Evolutionary conservation across 2,888 invertebrate genomes (phyloP).

Genomic region (Euproctis similis): DNA sequence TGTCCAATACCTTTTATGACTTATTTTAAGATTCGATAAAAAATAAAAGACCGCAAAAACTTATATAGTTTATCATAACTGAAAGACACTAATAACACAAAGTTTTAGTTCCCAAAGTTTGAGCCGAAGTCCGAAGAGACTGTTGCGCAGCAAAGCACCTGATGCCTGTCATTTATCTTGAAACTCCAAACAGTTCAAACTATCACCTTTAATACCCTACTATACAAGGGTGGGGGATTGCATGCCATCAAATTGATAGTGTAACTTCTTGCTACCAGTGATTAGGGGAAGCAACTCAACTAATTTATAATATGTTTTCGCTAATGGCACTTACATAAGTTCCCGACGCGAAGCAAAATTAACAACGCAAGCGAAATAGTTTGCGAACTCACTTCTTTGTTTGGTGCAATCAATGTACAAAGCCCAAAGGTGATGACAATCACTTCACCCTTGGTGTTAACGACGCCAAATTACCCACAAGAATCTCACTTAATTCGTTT

Average conservation of each 20-base stretch:
- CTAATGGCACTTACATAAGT: constrained; percentile 63
- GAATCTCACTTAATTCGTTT: constrained; percentile 1
- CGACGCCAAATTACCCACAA: constrained; percentile 1
- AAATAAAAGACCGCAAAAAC: constrained; percentile 7
- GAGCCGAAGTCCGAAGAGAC: no score
- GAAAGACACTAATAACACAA: neutral
- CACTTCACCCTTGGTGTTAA: constrained; percentile 3
- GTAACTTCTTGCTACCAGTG: constrained; percentile 49
- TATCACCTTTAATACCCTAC: constrained; percentile 17
- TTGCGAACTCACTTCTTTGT: constrained; percentile 48
- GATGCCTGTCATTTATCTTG: constrained; percentile 17
- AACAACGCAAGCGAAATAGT: constrained; percentile 52
- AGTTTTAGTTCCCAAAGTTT: constrained; percentile 2
- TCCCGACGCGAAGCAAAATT: constrained; percentile 44
- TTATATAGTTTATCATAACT: neutral
- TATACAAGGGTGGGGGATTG: constrained; percentile 18
- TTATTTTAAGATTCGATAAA: constrained; percentile 24
- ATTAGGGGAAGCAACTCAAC: constrained; percentile 60
- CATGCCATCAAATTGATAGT: constrained; percentile 50
- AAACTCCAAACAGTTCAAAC: constrained; percentile 21
- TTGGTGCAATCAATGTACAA: constrained; percentile 44
- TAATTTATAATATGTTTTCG: constrained; percentile 66
- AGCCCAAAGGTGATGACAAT: constrained; percentile 14
- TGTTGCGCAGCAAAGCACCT: constrained; percentile 2
- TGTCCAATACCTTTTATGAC: no score